phyloP scores from a whole-genome alignment of 2,113 vertebrate species.

The Euleptes europaea region DNA sequence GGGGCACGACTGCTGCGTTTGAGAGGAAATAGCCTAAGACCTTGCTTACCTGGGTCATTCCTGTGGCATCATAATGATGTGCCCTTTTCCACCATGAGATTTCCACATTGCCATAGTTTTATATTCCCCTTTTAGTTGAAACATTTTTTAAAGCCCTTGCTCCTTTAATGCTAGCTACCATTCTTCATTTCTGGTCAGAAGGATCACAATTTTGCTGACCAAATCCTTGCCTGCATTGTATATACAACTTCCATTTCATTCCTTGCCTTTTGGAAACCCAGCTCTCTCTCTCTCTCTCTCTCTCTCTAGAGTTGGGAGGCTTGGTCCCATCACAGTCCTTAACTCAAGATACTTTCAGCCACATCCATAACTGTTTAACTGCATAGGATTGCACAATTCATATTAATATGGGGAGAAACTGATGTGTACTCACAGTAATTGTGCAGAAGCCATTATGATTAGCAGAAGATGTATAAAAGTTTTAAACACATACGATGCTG shows the following conservation, averaged over 20 bases:
- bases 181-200: neutral
- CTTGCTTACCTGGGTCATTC: no score
- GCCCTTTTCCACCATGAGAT: no score
- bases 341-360: neutral
- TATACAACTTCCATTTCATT: neutral
- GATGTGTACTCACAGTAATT: neutral
- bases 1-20: no score
- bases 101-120: neutral
- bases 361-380: neutral
- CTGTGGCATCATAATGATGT: no score
- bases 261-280: neutral
- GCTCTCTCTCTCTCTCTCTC: neutral
- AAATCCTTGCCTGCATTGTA: neutral
- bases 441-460: neutral
- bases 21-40: no score
- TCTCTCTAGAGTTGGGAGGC: neutral
- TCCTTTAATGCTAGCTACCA: neutral
- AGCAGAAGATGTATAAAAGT: neutral
- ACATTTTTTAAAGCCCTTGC: neutral
- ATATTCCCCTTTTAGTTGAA: neutral
- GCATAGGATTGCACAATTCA: neutral
- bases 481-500: neutral
- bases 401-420: neutral
- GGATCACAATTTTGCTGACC: neutral
- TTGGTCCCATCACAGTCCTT: neutral